These are phyloP conservation scores for Odocoileus hemionus DNA, from an alignment of 2,113 vertebrate species.

Conservation along the genomic window DNA sequence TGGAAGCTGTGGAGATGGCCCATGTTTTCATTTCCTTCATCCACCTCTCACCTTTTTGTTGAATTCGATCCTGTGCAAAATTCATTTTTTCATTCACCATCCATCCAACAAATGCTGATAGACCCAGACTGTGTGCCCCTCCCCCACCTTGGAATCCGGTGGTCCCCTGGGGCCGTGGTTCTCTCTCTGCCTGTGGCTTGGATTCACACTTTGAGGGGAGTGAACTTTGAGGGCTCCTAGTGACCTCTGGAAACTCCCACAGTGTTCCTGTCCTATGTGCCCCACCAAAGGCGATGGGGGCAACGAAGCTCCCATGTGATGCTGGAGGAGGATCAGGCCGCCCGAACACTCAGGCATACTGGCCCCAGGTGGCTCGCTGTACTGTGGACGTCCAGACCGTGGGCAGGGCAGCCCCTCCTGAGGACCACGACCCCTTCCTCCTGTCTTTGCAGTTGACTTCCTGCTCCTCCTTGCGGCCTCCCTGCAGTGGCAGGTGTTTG, in stretches of 20 bases:
- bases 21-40: background rate
- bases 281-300: background rate
- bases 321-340: background rate
- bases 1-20: too few species aligned
- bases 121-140: background rate
- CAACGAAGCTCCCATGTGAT: too few species aligned
- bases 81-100: background rate
- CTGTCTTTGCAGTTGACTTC: slow-evolving; percentile 78
- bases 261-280: rapidly evolving
- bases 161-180: rapidly evolving
- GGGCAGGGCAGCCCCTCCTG: rapidly evolving
- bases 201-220: background rate
- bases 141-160: rapidly evolving
- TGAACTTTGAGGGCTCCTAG: background rate
- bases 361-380: rapidly evolving
- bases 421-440: background rate
- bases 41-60: background rate
- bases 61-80: background rate
- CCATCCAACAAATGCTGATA: background rate
- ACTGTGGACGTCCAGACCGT: rapidly evolving
- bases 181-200: background rate
- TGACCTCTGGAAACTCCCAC: background rate
- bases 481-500: slow-evolving; percentile 84
- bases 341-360: rapidly evolving
- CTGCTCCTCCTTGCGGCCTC: slow-evolving; percentile 83